Conservation (phyloP, 2,888 invertebrate genomes). For the Bombylius major region DNA sequence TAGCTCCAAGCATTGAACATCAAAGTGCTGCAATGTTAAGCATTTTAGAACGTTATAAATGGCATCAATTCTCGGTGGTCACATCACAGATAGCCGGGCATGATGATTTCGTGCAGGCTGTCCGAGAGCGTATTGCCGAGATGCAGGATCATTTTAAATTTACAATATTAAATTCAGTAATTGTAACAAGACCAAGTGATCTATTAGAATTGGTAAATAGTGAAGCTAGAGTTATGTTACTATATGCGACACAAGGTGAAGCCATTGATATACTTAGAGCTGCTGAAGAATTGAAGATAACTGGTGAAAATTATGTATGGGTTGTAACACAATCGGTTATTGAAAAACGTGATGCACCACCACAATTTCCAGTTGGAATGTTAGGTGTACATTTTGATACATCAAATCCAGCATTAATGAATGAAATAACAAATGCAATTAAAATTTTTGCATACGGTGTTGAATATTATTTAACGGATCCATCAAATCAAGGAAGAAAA, state of each 20-base stretch:
- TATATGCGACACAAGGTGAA: conserved; percentile 82
- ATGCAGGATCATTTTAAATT: conserved; percentile 70
- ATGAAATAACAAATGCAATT: conserved; percentile 79
- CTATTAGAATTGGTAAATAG: conserved; percentile 72
- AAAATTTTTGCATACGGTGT: conserved; percentile 86
- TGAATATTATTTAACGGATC: conserved; percentile 70
- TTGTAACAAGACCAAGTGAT: conserved; percentile 66
- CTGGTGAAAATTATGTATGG: conserved; percentile 84
- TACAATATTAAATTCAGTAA: conserved; percentile 73
- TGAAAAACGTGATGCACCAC: conserved; percentile 60
- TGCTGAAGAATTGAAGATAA: conserved; percentile 37
- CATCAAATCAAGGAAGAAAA: conserved; percentile 43
- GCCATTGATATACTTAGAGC: conserved; percentile 62
- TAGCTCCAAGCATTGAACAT: conserved; percentile 93
- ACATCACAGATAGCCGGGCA: conserved; percentile 89
- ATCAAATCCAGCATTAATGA: conserved; percentile 64
- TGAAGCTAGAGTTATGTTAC: conserved; percentile 83
- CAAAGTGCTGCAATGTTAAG: conserved; percentile 91
- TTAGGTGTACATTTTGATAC: conserved; percentile 89
- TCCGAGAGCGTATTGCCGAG: conserved; percentile 72
- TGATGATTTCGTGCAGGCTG: conserved; percentile 90
- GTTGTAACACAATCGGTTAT: conserved; percentile 91
- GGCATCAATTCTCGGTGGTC: conserved; percentile 91
- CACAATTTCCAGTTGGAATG: conserved; percentile 84
- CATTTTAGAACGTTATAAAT: conserved; percentile 87